Percentiles rank a stretch among this genome's conserved stretches.
phyloP scores from a whole-genome alignment of 1,140 invertebrate genomes.

The Halesus radiatus region DNA sequence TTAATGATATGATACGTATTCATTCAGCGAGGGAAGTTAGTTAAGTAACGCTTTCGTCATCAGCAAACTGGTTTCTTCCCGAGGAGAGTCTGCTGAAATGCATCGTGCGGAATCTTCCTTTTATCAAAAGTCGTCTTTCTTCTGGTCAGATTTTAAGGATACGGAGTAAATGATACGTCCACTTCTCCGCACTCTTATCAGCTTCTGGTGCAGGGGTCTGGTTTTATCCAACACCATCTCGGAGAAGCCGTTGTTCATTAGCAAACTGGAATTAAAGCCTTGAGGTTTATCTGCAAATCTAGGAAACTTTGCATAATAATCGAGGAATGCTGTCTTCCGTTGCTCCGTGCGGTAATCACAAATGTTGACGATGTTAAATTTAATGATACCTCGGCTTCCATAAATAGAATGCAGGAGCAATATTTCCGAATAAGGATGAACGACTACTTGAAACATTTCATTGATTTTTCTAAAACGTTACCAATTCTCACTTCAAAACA shows the following conservation, averaged over 20 bases:
- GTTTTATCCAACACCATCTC: neutral
- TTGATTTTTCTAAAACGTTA: no score
- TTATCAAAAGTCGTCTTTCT: neutral
- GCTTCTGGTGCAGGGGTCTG: neutral
- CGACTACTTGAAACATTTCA: no score
- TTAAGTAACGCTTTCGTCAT: slow-evolving; percentile 1
- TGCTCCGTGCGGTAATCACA: neutral
- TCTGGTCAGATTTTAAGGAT: neutral
- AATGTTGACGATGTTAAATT: neutral
- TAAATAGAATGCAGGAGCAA: no score
- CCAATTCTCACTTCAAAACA: no score
- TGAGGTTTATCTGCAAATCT: neutral
- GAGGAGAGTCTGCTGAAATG: neutral
- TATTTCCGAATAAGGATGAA: no score
- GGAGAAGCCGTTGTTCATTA: neutral
- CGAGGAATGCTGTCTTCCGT: neutral
- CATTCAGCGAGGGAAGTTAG: neutral
- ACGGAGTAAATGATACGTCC: neutral
- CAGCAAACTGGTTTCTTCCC: neutral
- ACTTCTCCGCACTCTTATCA: neutral
- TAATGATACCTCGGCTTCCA: neutral
- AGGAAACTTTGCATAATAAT: slow-evolving; percentile 7
- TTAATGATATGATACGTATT: neutral
- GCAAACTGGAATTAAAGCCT: slow-evolving; percentile 9
- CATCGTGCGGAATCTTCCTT: neutral